Evolutionary conservation across 2,113 vertebrate genomes (phyloP), one percentile per base, ranked within the genome.

Genomic region (Antigone vipio): DNA sequence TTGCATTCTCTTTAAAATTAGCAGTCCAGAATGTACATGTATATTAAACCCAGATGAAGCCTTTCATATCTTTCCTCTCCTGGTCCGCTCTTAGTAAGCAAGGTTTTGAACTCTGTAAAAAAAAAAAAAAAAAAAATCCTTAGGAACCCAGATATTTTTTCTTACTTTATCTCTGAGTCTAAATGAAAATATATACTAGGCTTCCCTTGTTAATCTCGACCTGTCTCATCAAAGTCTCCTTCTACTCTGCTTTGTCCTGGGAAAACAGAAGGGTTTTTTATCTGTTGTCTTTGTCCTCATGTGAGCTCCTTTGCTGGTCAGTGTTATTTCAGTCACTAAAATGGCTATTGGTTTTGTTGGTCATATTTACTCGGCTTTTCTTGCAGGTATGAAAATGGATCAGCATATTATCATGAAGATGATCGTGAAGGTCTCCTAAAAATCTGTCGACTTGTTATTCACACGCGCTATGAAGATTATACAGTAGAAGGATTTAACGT

Each of bases 391-490:
- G 99, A 99, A 94, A 99, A 99, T n/a, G 99, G 99, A 26, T 99
- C 99, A 5, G 99, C 99, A 4, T 99, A 99, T 97, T 99, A 99
- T 89, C 99, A 99, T 4, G 99, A 99, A 91, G 99, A 99, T 60
- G 99, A 99, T 96, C 98, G 99, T 40, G 99, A 99, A 58, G 99
- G 99, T 52, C 98, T 99, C 15, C 97, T 99, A 16, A 99, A 99
- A 97, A 98, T 99, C 87, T 99, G 99, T 75, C 98, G 99, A 6
- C 98, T 99, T 24, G 98, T 99, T 52, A 98, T 99, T 88, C 98
- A 99, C n/a, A 98, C 98, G 1, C 98, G 97, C 67, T 99, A 99
- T 45, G 99, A 99, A 34, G 99, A 99, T 80, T 99, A 99, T 3
- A 95, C 98, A 15, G 97, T 98, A 2, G 99, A 99, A 76, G 99